Evolutionary conservation across 2,888 invertebrate species (phyloP).

Genomic region (Torymus texanus): DNA sequence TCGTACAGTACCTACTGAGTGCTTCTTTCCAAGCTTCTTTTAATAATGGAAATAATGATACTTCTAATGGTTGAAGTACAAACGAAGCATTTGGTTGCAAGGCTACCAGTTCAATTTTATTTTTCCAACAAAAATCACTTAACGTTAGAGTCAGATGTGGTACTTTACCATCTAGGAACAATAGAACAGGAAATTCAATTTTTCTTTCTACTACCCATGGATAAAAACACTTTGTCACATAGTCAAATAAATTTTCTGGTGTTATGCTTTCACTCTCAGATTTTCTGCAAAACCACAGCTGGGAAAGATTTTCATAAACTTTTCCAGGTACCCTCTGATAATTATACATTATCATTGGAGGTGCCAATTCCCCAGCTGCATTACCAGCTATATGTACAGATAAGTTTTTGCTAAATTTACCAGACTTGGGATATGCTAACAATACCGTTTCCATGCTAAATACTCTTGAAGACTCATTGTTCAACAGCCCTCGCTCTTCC

Average conservation of each 20-base stretch:
- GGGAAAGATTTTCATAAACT: constrained; percentile 20
- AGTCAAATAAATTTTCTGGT: constrained; percentile 58
- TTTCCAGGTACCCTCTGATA: constrained; percentile 46
- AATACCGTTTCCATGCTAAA: constrained; percentile 6
- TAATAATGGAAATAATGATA: constrained; percentile 55
- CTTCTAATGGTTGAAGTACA: constrained; percentile 58
- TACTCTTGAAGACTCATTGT: constrained; percentile 24
- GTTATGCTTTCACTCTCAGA: constrained; percentile 22
- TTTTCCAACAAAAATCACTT: constrained; percentile 57
- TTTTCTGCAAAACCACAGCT: constrained; percentile 6
- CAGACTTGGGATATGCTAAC: background rate
- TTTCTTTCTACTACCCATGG: constrained; percentile 56
- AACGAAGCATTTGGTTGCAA: constrained; percentile 58
- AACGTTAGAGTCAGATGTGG: constrained; percentile 58
- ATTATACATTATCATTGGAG: constrained; percentile 54
- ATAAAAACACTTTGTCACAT: constrained; percentile 59
- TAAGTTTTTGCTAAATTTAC: background rate
- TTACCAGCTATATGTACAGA: constrained; percentile 36
- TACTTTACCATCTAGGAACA: constrained; percentile 60
- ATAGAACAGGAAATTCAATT: constrained; percentile 58
- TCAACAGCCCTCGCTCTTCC: constrained; percentile 11
- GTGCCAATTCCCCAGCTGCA: constrained; percentile 56
- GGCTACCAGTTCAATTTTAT: constrained; percentile 58
- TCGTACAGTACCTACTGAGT: background rate
- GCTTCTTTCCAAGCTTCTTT: constrained; percentile 36